A percentile compares a stretch with the other conserved stretches of the same genome.
Conservation (phyloP, 2,113 vertebrate species). For the Setophaga coronata region DNA sequence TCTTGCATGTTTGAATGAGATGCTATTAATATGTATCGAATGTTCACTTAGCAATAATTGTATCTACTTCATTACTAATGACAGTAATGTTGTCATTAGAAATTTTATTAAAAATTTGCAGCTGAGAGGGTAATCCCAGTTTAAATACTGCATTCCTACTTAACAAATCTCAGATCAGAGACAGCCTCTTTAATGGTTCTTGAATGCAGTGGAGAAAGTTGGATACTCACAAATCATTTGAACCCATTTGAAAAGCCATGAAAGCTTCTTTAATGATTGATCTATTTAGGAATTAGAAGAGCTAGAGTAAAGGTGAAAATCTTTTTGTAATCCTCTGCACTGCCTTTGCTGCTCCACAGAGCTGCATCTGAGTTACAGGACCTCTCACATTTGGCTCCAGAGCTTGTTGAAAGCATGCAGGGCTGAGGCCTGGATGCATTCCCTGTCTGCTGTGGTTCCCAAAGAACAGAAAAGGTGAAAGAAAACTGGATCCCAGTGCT, state of each 20-base stretch:
- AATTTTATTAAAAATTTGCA: slow-evolving; percentile 28
- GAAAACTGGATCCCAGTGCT: not conserved
- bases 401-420: not conserved
- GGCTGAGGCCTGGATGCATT: not conserved
- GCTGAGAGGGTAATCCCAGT: not conserved
- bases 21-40: slow-evolving; percentile 12
- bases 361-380: not conserved
- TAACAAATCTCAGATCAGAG: not conserved
- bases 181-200: not conserved
- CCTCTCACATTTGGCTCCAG: not conserved
- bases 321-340: not conserved
- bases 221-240: not conserved
- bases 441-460: not conserved
- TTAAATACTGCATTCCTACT: not conserved
- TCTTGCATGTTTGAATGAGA: slow-evolving; percentile 22
- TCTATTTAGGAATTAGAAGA: not conserved
- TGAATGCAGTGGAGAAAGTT: not conserved
- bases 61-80: slow-evolving; percentile 37
- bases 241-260: not conserved
- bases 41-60: slow-evolving; percentile 50
- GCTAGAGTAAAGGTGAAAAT: not conserved
- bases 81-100: not conserved
- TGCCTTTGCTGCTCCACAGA: not conserved
- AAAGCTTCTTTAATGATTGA: not conserved
- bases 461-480: not conserved